These are phyloP conservation scores for Petroica traversi DNA, from an alignment of 2,113 vertebrate species.

Conservation along the genomic window DNA sequence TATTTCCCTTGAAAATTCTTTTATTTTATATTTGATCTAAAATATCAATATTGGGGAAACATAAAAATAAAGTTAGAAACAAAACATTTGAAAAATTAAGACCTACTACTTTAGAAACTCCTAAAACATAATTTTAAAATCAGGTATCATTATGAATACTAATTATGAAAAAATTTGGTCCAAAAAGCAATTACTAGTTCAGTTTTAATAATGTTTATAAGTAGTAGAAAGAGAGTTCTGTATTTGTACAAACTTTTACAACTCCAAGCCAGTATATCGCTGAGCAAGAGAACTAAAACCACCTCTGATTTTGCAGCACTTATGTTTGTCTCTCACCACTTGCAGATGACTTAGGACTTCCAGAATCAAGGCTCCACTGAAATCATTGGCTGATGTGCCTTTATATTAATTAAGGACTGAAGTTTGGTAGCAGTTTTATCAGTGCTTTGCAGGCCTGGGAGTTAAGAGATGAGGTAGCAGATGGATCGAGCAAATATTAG, in stretches of 20 bases:
- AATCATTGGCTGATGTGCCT: background rate
- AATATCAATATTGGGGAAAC: background rate
- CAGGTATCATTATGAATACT: background rate
- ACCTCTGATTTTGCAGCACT: background rate
- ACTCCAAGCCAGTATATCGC: background rate
- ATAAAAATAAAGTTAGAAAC: background rate
- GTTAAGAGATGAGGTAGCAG: background rate
- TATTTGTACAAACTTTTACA: background rate
- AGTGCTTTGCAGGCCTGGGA: background rate
- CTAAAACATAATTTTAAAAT: background rate
- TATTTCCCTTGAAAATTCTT: constrained; percentile 5
- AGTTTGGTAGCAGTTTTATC: background rate
- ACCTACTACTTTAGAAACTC: background rate
- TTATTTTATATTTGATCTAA: background rate
- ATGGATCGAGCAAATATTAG: background rate
- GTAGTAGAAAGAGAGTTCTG: background rate
- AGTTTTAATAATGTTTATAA: background rate
- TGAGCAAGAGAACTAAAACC: background rate
- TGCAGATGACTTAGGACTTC: background rate
- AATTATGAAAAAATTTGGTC: background rate
- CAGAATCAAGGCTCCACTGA: background rate
- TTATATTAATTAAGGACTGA: background rate
- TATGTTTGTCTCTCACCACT: background rate
- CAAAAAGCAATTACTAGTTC: background rate
- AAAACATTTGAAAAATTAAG: background rate